Base-by-base conservation (phyloP, 1,140 invertebrate species). In the Drosophila orosa region DNA sequence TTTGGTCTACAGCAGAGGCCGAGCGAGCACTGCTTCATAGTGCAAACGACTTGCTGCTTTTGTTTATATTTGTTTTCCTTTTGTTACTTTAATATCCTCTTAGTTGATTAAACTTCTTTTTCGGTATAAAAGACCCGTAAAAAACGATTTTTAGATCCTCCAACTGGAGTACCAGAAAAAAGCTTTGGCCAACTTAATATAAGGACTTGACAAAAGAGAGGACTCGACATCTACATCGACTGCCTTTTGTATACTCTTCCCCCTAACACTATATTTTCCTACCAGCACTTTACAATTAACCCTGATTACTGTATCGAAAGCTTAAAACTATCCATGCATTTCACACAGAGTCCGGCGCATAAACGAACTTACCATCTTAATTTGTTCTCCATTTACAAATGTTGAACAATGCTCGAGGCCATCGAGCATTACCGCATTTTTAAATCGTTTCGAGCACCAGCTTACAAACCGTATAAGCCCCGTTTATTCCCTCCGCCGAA, bases 391-490 rank as follows among this genome's bases (percentile, higher is more conserved):
- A 67, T 56, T 69, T 69, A 69, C 67, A 59, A 72, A 59, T 59
- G 66, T 72, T 42, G 71, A 72, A 59, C 44, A 42, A 72, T 50
- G 29, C 56, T 73, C 68, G 55, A 59, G 31, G 40, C 33, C 29
- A 42, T 35, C 33, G 45, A 33, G 47, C 29, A 55, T 60, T 60
- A 59, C 67, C 68, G 55, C 68, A 60, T 44, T 73, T 71, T 60
- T 29, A 73, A 73, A 73, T 52, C 55, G 55, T 35, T 60, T 59
- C 55, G 35, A 73, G 69, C 69, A 74, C 57, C 71, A 19, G 67
- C 48, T 74, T 74, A 74, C 71, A 74, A 54, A 71, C 22, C 55
- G 67, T 25, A 60, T 73, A 73, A 73, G 45, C 69, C 69, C 22
- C 67, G 45, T 72, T 72, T 60, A 61, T 50, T 17, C 24, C 27